These are phyloP conservation scores for Morone saxatilis DNA, from an alignment of 2,113 vertebrate genomes.

Conservation along the genomic window DNA sequence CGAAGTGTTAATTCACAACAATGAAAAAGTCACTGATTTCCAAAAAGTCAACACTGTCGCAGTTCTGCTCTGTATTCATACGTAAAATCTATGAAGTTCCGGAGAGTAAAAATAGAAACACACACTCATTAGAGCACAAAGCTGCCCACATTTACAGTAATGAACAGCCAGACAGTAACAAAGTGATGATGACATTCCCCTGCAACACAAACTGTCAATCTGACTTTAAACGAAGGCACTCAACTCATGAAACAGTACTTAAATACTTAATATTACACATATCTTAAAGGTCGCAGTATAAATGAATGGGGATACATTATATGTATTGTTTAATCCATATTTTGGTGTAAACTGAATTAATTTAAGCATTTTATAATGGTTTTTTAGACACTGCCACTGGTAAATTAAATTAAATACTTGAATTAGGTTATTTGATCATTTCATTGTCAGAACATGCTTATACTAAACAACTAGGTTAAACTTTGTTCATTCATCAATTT, in stretches of 20 bases:
- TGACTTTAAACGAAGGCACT: constrained; percentile 3
- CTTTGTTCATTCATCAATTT: not conserved
- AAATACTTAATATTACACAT: not conserved
- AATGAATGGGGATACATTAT: not conserved
- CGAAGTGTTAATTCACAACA: constrained; percentile 52
- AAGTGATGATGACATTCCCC: constrained; percentile 8
- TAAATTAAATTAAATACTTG: not conserved
- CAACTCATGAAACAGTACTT: not conserved
- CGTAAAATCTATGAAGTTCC: not conserved
- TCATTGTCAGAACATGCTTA: not conserved
- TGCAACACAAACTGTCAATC: not conserved
- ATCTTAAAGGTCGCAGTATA: not conserved
- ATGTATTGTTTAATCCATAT: not conserved
- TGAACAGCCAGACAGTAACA: constrained; percentile 51
- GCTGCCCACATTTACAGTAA: constrained; percentile 35
- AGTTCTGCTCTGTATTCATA: not conserved
- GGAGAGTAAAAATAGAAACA: constrained; percentile 53
- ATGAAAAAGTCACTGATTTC: constrained; percentile 69
- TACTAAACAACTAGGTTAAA: not conserved
- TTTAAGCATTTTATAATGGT: not conserved
- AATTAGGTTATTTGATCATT: not conserved
- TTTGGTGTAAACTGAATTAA: not conserved
- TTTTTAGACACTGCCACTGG: not conserved
- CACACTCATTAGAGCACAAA: constrained; percentile 50
- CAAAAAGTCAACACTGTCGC: constrained; percentile 31